Conservation (phyloP, 2,888 invertebrate species). For the Phaedon cochleariae region DNA sequence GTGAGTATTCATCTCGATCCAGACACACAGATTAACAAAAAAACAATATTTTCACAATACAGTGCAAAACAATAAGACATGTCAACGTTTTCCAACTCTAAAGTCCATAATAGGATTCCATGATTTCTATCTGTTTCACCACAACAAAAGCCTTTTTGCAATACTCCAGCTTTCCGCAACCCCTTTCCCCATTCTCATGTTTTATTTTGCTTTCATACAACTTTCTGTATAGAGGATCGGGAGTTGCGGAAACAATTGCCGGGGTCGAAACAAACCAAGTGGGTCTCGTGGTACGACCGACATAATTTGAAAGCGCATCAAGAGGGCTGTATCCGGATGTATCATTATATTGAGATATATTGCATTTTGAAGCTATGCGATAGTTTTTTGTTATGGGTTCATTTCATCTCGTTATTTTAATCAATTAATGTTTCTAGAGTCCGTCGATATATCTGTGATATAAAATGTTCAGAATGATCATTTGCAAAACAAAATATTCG, state of each 20-base stretch:
- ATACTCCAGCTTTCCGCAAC: conserved; percentile 25
- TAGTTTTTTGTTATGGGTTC: too few relatives aligned
- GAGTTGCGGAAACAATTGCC: conserved; percentile 51
- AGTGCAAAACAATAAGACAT: conserved; percentile 31
- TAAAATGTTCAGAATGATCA: too few relatives aligned
- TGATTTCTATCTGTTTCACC: conserved; percentile 34
- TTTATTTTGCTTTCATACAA: conserved; percentile 35
- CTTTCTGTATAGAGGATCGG: conserved; percentile 38
- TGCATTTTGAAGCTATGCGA: too few relatives aligned
- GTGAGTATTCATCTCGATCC: too few relatives aligned
- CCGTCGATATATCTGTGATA: too few relatives aligned
- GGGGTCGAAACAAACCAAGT: conserved; percentile 45
- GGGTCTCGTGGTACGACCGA: conserved; percentile 25
- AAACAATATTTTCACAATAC: conserved; percentile 30
- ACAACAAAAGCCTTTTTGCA: conserved; percentile 36
- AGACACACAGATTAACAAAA: background rate
- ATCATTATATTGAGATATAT: background rate
- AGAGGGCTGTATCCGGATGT: background rate
- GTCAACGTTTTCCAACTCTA: conserved; percentile 30
- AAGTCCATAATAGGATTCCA: conserved; percentile 35
- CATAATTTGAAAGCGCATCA: background rate
- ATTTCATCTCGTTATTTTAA: too few relatives aligned
- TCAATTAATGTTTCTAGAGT: too few relatives aligned
- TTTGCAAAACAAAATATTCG: too few relatives aligned
- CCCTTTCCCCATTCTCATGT: background rate